Conservation (phyloP, 1,140 invertebrate genomes). For the Maniola jurtina region DNA sequence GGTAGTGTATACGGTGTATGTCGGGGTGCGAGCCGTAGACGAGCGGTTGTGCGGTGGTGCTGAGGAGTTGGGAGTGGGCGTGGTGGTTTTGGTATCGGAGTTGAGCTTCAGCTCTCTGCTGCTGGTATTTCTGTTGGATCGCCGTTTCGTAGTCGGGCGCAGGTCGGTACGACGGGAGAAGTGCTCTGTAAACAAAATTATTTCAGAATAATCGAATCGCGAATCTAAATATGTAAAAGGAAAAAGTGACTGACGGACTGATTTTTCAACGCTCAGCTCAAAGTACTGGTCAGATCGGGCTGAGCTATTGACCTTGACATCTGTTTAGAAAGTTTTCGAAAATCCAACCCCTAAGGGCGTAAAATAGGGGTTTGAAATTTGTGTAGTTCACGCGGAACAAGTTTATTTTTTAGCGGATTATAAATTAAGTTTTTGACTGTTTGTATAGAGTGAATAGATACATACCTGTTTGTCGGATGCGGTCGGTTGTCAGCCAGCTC, state of each 20-base stretch:
- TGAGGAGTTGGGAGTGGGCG: constrained; percentile 53
- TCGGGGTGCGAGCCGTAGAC: constrained; percentile 84
- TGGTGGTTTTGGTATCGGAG: constrained; percentile 69
- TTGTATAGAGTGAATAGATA: no score
- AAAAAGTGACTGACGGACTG: no score
- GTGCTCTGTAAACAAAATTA: constrained; percentile 74
- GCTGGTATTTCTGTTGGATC: constrained; percentile 88
- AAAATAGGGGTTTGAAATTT: no score
- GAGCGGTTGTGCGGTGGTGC: constrained; percentile 54
- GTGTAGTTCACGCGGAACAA: no score
- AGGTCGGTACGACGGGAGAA: constrained; percentile 93
- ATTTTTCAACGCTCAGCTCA: no score
- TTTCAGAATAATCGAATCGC: not conserved
- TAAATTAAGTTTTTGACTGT: no score
- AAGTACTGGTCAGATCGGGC: no score
- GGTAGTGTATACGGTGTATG: constrained; percentile 80
- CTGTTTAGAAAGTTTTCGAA: no score
- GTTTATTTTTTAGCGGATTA: no score
- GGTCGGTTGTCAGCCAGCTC: constrained; percentile 79
- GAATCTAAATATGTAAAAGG: no score
- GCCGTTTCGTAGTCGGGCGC: constrained; percentile 97
- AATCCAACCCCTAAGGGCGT: no score
- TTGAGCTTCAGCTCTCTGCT: constrained; percentile 63
- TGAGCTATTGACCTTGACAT: no score
- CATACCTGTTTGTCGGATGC: constrained; percentile 51